Base-by-base conservation (phyloP, 2,888 invertebrate species). In the Aleiodes leptofemur region DNA sequence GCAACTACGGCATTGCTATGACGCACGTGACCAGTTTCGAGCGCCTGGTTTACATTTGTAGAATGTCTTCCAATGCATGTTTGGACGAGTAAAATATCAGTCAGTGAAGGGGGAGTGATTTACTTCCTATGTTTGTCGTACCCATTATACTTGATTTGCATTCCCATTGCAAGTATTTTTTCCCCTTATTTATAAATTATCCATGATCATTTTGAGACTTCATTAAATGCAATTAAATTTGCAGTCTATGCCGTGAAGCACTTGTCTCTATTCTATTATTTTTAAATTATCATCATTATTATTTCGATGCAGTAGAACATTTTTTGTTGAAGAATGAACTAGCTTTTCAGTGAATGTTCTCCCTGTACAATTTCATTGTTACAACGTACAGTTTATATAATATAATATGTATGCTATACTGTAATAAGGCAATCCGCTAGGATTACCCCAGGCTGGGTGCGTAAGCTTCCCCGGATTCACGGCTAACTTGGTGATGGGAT, bases 401-500 rank as follows among this genome's bases (percentile, higher is more conserved):
- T 5, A 13, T 43, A 43, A 23, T 23, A 23, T 23, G 23, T 61
- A n/a, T 53, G n/a, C 13, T 53, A 5, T 14, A 57, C 48, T 14
- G 66, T 31, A 29, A 69, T 34, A 64, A 53, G 14, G 59, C 38
- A 53, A 64, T 56, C 73, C 68, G 8, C 13, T 43, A 48, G 69
- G 64, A 74, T 74, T 74, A 74, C 38, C 13, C n/a, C 1, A 61
- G 48, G 69, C 74, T 69, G 38, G 69, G 23, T 74, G 69, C 74
- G 74, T 74, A 69, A 73, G 74, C 74, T 74, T 74, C 53, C 29
- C 16, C 13, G 61, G 61, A 74, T 74, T 74, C 61, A 69, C 38
- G 61, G 69, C 53, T 69, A 70, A 74, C 69, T 69, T 74, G 53
- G 51, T 74, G 74, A 74, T 69, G 74, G 53, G 74, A 74, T 74